A percentile compares a stretch with the other conserved stretches of the same genome.
phyloP scores from a whole-genome alignment of 2,797 vertebrate genomes.

The Amblyopsis hoosieri region DNA sequence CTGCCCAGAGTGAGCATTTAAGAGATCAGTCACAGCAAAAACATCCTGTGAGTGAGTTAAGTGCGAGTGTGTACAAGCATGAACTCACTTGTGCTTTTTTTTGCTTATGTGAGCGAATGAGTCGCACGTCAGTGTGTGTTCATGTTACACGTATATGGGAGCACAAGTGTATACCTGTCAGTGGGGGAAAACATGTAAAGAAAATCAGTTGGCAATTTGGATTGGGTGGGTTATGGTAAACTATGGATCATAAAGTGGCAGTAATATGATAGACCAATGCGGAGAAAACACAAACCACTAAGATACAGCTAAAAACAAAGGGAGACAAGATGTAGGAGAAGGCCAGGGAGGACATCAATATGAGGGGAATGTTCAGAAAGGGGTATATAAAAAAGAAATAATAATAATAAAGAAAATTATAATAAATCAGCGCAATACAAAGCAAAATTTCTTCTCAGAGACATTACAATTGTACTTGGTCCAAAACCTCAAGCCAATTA shows the following conservation, averaged over 20 bases:
- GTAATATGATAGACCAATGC: constrained; percentile 68
- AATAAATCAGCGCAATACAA: constrained; percentile 18
- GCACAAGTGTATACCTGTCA: constrained; percentile 60
- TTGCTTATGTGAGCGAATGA: constrained; percentile 22
- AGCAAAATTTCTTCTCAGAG: constrained; percentile 29
- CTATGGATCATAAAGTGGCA: constrained; percentile 59
- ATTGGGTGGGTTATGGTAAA: constrained; percentile 33
- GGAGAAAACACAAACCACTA: constrained; percentile 58
- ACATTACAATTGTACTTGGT: constrained; percentile 68
- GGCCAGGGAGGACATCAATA: constrained; percentile 36
- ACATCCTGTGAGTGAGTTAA: constrained; percentile 58
- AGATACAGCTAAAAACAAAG: constrained; percentile 45
- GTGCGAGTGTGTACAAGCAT: constrained; percentile 23
- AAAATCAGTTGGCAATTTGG: constrained; percentile 47
- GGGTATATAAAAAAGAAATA: constrained; percentile 9
- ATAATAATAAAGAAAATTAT: neutral
- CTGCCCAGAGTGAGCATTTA: constrained; percentile 54
- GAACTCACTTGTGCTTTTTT: constrained; percentile 30
- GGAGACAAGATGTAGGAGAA: constrained; percentile 29
- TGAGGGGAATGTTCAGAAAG: constrained; percentile 54
- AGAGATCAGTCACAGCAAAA: constrained; percentile 65
- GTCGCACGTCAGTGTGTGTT: constrained; percentile 25
- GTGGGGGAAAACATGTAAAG: constrained; percentile 70
- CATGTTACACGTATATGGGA: constrained; percentile 37
- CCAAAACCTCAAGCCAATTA: constrained; percentile 74